Evolutionary conservation across 2,797 vertebrate genomes (phyloP).

Genomic region (Gymnothorax reevesii): DNA sequence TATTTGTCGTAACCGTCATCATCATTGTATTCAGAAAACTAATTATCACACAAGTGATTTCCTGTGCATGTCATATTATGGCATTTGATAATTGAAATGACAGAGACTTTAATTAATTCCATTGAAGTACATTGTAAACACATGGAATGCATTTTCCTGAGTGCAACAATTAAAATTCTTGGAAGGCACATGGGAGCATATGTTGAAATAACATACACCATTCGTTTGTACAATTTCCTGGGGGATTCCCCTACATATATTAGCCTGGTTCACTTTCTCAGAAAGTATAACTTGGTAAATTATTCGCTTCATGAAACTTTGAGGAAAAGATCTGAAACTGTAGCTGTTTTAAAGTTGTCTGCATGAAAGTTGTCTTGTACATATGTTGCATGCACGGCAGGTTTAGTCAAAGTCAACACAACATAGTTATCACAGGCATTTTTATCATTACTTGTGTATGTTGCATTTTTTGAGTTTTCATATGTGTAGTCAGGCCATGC

Average conservation of each 20-base stretch:
- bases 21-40: background rate
- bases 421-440: background rate
- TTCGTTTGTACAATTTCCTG: background rate
- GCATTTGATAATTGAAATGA: background rate
- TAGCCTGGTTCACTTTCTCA: slow-evolving; percentile 34
- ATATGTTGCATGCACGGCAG: background rate
- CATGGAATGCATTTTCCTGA: background rate
- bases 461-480: slow-evolving; percentile 38
- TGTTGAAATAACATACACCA: background rate
- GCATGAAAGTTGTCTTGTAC: slow-evolving; percentile 29
- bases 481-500: slow-evolving; percentile 33
- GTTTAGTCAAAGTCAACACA: slow-evolving; percentile 17
- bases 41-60: background rate
- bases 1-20: background rate
- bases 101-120: background rate
- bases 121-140: background rate
- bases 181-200: background rate
- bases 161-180: background rate
- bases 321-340: slow-evolving; percentile 27
- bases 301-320: slow-evolving; percentile 40
- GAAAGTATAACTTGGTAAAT: background rate
- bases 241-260: slow-evolving; percentile 45
- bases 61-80: background rate
- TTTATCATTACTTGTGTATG: slow-evolving; percentile 28
- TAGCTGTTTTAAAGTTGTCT: background rate